Evolutionary conservation across 2,797 vertebrate species (phyloP).

Genomic region (Galago senegalensis): DNA sequence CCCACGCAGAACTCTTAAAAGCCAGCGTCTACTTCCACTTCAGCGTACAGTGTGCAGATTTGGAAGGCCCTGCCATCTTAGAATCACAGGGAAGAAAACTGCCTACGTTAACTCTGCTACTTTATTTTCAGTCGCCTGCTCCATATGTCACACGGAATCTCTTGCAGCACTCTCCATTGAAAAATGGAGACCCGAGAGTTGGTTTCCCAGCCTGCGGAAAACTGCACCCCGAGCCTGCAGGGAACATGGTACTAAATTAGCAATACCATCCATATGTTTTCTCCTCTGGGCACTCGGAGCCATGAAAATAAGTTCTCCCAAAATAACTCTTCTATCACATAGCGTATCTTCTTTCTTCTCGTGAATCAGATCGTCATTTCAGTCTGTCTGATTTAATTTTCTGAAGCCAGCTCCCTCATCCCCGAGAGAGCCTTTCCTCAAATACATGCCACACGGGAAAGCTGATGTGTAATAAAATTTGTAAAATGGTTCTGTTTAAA

Average conservation of each 20-base stretch:
- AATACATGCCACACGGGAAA: constrained; percentile 75
- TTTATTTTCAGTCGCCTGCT: constrained; percentile 48
- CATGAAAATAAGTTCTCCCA: constrained; percentile 78
- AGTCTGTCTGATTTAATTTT: constrained; percentile 79
- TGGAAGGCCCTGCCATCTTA: constrained; percentile 43
- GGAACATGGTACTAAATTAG: constrained; percentile 67
- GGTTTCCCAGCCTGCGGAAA: constrained; percentile 5
- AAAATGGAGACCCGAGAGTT: constrained; percentile 64
- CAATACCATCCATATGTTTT: constrained; percentile 77
- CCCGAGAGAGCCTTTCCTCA: constrained; percentile 69
- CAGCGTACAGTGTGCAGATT: not conserved
- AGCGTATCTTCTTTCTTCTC: constrained; percentile 72
- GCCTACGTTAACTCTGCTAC: constrained; percentile 1
- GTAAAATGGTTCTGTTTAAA: constrained; percentile 66
- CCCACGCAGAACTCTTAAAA: constrained; percentile 77
- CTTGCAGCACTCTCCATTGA: constrained; percentile 57
- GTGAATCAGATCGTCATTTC: constrained; percentile 70
- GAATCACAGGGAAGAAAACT: constrained; percentile 9
- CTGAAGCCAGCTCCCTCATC: constrained; percentile 67
- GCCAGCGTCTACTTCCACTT: constrained; percentile 37
- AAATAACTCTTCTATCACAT: constrained; percentile 77
- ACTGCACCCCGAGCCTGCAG: constrained; percentile 37
- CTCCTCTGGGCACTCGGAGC: constrained; percentile 63
- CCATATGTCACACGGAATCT: not conserved
- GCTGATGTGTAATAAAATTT: constrained; percentile 68